Percentiles rank a stretch among this genome's conserved stretches.
These are phyloP conservation scores for Erebia palarica DNA, from an alignment of 2,888 invertebrate genomes.

Conservation along the genomic window DNA sequence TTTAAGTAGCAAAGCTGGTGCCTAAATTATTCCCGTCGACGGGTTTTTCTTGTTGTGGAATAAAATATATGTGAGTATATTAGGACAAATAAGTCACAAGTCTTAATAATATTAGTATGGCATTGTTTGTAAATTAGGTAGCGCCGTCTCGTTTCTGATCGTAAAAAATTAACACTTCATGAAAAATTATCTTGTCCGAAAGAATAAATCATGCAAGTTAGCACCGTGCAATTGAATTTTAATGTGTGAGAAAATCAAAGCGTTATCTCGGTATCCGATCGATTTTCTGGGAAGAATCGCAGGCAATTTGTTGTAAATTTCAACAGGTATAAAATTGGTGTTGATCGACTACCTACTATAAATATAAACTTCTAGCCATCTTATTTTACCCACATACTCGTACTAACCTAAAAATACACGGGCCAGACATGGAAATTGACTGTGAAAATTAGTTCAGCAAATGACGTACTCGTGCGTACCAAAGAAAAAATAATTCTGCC, in stretches of 20 bases:
- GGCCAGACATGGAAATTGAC: no score
- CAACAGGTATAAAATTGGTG: conserved; percentile 36
- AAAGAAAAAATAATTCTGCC: no score
- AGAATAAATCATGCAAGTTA: conserved; percentile 33
- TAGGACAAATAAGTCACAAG: conserved; percentile 42
- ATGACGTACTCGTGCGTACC: no score
- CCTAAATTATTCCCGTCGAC: neutral
- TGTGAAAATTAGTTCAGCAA: no score
- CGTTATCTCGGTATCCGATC: conserved; percentile 60
- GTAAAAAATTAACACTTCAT: conserved; percentile 23
- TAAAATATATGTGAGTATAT: conserved; percentile 34
- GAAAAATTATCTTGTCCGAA: conserved; percentile 26
- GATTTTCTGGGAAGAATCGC: conserved; percentile 53
- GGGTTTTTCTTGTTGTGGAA: neutral
- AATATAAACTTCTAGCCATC: neutral
- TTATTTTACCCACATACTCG: conserved; percentile 41
- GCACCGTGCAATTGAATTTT: conserved; percentile 46
- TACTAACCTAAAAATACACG: neutral
- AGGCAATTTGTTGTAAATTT: conserved; percentile 20
- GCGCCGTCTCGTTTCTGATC: conserved; percentile 30
- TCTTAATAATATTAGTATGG: conserved; percentile 17
- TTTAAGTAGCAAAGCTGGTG: no score
- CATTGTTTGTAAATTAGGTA: conserved; percentile 43
- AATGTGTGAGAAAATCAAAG: conserved; percentile 52
- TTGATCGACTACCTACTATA: conserved; percentile 12